These are phyloP conservation scores for Argopecten irradians DNA, from an alignment of 1,140 invertebrate genomes.

Conservation along the genomic window DNA sequence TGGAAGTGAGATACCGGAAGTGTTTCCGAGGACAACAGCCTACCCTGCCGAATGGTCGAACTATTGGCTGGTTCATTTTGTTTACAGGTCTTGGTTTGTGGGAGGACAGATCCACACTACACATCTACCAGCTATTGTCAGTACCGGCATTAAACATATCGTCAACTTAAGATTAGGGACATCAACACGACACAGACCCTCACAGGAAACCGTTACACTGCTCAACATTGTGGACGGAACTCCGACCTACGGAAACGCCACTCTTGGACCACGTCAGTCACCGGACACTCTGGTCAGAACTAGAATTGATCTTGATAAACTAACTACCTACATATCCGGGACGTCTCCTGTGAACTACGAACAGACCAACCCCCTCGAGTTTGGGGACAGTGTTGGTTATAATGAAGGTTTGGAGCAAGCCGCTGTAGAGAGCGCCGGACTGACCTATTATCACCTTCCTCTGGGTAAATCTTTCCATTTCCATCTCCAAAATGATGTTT, in stretches of 20 bases:
- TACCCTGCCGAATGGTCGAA: conserved; percentile 61
- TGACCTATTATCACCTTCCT: conserved; percentile 65
- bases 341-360: conserved; percentile 66
- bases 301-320: conserved; percentile 58
- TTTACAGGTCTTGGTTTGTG: conserved; percentile 68
- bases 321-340: conserved; percentile 59
- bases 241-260: conserved; percentile 59
- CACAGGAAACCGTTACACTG: conserved; percentile 64
- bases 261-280: conserved; percentile 54
- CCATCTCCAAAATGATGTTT: background rate
- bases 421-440: conserved; percentile 48
- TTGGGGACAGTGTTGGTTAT: conserved; percentile 71
- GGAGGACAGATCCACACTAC: conserved; percentile 64
- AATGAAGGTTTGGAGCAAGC: conserved; percentile 62
- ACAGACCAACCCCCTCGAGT: conserved; percentile 63
- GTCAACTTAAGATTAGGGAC: conserved; percentile 64
- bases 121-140: conserved; percentile 57
- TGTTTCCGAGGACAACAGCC: conserved; percentile 57
- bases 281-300: conserved; percentile 53
- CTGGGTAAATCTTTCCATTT: conserved; percentile 55
- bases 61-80: conserved; percentile 68
- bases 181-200: conserved; percentile 52
- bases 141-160: conserved; percentile 60
- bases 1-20: conserved; percentile 56
- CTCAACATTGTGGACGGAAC: conserved; percentile 64